These are phyloP conservation scores for Umimayanthus kanabou DNA, from an alignment of 92 coral and sea anemone genomes.

Conservation along the genomic window DNA sequence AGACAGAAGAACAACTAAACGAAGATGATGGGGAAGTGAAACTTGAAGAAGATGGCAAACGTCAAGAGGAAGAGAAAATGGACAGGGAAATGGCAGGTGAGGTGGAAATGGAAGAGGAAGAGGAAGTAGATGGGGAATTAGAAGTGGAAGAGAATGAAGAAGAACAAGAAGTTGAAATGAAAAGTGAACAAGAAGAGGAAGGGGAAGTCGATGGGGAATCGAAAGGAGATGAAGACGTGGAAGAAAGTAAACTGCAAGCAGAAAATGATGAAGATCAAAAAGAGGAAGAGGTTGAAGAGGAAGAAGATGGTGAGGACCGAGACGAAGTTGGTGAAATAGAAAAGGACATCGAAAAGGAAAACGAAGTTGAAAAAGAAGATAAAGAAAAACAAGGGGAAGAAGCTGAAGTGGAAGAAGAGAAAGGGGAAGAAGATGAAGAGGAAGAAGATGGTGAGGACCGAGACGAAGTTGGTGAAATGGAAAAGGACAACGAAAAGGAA, in stretches of 20 bases:
- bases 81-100: not conserved
- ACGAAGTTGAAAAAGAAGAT: not conserved
- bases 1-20: not conserved
- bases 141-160: not conserved
- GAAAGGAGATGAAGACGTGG: not conserved
- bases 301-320: not conserved
- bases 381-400: not conserved
- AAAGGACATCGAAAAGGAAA: not conserved
- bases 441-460: not conserved
- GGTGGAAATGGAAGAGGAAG: not conserved
- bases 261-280: not conserved
- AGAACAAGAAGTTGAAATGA: not conserved
- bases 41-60: not conserved
- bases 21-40: not conserved
- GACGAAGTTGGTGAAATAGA: not conserved
- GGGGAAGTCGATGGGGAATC: not conserved
- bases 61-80: not conserved
- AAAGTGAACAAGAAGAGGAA: not conserved
- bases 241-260: not conserved
- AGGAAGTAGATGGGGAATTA: not conserved
- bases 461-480: not conserved
- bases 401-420: not conserved
- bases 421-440: not conserved
- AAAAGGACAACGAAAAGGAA: not conserved
- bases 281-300: not conserved